Conservation (phyloP, 2,888 invertebrate genomes). For the Nyleta sp. region DNA sequence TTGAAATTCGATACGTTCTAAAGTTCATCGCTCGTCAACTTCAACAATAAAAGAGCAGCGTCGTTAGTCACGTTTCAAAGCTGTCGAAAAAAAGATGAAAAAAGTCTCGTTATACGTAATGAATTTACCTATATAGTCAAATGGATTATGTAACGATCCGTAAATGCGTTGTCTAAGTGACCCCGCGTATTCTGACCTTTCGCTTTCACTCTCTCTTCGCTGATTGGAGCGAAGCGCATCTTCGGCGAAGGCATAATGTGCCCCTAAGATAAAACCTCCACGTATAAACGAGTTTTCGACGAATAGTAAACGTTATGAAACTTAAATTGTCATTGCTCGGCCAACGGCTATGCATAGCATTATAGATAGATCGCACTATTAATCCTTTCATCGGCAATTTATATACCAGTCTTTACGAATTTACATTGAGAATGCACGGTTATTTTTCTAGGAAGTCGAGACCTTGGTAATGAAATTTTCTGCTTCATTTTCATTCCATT, state of each 20-base stretch:
- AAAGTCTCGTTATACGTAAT: conserved; percentile 62
- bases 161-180: conserved; percentile 78
- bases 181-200: conserved; percentile 80
- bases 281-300: conserved; percentile 48
- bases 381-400: conserved; percentile 48
- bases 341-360: conserved; percentile 43
- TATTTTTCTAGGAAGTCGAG: conserved; percentile 30
- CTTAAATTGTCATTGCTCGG: conserved; percentile 50
- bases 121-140: conserved; percentile 61
- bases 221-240: conserved; percentile 68
- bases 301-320: conserved; percentile 45
- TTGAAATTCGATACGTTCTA: conserved; percentile 49
- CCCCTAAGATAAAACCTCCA: conserved; percentile 47
- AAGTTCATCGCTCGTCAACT: conserved; percentile 57
- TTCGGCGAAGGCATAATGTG: conserved; percentile 48
- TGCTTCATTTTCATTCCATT: conserved; percentile 4
- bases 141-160: conserved; percentile 66
- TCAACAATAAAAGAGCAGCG: conserved; percentile 49
- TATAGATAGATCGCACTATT: conserved; percentile 44
- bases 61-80: conserved; percentile 60
- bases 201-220: conserved; percentile 79
- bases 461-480: conserved; percentile 44
- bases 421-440: conserved; percentile 13
- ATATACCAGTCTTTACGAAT: conserved; percentile 13
- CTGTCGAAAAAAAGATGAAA: conserved; percentile 57